phyloP scores from a whole-genome alignment of 2,888 invertebrate genomes.

The Leptinotarsa peninsularis region DNA sequence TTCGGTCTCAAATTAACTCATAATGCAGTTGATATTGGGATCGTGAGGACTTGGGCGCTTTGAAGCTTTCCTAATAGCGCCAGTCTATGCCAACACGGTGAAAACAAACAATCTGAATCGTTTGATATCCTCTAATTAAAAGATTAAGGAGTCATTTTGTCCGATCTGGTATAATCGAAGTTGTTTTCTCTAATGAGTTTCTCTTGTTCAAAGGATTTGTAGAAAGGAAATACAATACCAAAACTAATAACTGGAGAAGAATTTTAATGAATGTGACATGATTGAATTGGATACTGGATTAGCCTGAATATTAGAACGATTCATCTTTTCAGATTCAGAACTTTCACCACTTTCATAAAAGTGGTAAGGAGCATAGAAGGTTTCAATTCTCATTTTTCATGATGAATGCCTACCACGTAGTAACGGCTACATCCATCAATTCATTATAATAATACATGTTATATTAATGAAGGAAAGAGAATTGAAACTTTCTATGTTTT shows the following conservation, averaged over 20 bases:
- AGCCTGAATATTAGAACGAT: too few species aligned
- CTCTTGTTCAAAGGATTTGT: neutral
- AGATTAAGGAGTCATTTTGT: neutral
- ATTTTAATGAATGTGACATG: neutral
- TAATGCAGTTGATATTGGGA: slow-evolving; percentile 5
- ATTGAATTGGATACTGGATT: too few species aligned
- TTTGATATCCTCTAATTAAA: slow-evolving; percentile 7
- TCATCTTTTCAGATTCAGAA: too few species aligned
- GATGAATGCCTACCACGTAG: too few species aligned
- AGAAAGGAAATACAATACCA: too few species aligned
- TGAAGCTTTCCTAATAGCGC: slow-evolving; percentile 2
- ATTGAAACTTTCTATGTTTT: too few species aligned
- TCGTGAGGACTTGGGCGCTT: slow-evolving; percentile 1
- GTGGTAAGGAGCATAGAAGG: too few species aligned
- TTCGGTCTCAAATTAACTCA: slow-evolving; percentile 9
- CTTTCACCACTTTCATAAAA: too few species aligned
- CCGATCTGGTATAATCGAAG: neutral
- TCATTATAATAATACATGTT: too few species aligned
- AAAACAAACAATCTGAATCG: slow-evolving; percentile 7
- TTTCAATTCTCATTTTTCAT: too few species aligned
- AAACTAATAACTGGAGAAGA: neutral
- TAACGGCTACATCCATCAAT: too few species aligned
- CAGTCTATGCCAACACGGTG: slow-evolving; percentile 5
- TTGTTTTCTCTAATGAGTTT: neutral
- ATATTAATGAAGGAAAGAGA: too few species aligned